Conservation (phyloP, 2,888 invertebrate species). For the Unio delphinus region DNA sequence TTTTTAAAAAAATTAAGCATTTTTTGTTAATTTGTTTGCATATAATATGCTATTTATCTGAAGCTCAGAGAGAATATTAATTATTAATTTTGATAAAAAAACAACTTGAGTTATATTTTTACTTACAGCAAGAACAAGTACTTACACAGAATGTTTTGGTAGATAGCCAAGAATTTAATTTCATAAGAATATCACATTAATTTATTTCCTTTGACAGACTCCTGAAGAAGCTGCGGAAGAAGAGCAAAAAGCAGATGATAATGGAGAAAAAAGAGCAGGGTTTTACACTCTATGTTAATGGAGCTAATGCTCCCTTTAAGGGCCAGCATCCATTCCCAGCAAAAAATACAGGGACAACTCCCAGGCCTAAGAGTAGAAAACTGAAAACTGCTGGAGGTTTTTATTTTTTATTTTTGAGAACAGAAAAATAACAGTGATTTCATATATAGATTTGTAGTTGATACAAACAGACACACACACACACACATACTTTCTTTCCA, state of each 20-base stretch:
- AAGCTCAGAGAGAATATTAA: no score
- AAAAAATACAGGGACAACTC: constrained; percentile 10
- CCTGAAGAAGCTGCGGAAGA: constrained; percentile 59
- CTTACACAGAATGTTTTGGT: no score
- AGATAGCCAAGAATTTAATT: no score
- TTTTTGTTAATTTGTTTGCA: no score
- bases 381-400: constrained; percentile 60
- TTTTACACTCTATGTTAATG: constrained; percentile 70
- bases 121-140: no score
- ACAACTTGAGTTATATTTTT: no score
- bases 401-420: neutral
- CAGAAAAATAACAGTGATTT: neutral
- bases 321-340: constrained; percentile 4
- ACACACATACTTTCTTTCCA: no score
- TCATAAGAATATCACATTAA: neutral
- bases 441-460: neutral
- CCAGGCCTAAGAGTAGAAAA: constrained; percentile 27
- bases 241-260: constrained; percentile 60
- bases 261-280: constrained; percentile 69
- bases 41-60: no score
- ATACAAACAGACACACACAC: no score
- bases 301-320: constrained; percentile 55
- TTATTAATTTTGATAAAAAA: no score
- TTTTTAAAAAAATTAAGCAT: no score
- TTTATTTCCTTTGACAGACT: constrained; percentile 38